A percentile compares a stretch with the other conserved stretches of the same genome.
These are phyloP conservation scores for Varanus komodoensis DNA, from an alignment of 2,113 vertebrate species.

Conservation along the genomic window DNA sequence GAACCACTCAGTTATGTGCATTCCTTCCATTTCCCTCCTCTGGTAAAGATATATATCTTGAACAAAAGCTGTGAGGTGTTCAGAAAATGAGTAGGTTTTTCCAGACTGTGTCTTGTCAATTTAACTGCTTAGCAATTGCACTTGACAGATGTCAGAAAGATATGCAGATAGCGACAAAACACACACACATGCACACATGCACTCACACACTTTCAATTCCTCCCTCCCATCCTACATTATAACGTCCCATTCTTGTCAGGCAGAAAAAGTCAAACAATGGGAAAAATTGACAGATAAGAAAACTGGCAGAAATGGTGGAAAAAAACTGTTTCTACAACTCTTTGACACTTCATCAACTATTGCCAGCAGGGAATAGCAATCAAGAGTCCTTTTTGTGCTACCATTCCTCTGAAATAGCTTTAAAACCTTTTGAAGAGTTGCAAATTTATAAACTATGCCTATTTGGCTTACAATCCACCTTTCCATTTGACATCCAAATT, in stretches of 20 bases:
- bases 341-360: constrained; percentile 43
- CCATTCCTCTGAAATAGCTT: not conserved
- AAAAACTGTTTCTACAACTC: constrained; percentile 25
- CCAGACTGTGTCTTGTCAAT: constrained; percentile 35
- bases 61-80: constrained; percentile 36
- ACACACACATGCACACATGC: too few species aligned
- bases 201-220: not conserved
- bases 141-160: constrained; percentile 43
- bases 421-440: constrained; percentile 8
- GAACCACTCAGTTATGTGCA: not conserved
- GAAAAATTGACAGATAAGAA: constrained; percentile 40
- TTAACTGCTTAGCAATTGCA: constrained; percentile 42
- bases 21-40: not conserved
- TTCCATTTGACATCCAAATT: not conserved
- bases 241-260: constrained; percentile 45
- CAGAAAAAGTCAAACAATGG: constrained; percentile 43
- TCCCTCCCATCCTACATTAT: not conserved
- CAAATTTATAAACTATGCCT: constrained; percentile 16
- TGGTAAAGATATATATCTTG: constrained; percentile 12
- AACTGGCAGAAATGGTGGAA: constrained; percentile 25
- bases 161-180: constrained; percentile 40
- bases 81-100: constrained; percentile 30
- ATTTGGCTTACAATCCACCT: not conserved
- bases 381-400: constrained; percentile 14
- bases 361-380: constrained; percentile 40